These are phyloP conservation scores for Emydura subglobosa DNA, from an alignment of 2,113 vertebrate species.

Conservation along the genomic window DNA sequence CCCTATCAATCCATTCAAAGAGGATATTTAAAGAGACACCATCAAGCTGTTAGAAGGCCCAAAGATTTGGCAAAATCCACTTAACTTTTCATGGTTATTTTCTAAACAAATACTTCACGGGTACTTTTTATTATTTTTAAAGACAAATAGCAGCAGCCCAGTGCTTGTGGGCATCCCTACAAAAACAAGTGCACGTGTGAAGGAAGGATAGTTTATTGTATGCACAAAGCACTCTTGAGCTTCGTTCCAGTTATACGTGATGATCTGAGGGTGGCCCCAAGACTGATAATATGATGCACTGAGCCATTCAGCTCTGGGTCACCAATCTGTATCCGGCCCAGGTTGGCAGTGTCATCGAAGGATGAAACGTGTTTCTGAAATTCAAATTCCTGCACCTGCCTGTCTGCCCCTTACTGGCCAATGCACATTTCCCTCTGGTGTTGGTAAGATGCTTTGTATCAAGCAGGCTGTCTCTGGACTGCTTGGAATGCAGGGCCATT, in stretches of 20 bases:
- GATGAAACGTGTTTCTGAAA: not conserved
- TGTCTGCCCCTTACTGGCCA: not conserved
- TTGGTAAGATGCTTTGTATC: rapidly evolving
- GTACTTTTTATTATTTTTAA: not conserved
- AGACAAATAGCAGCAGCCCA: not conserved
- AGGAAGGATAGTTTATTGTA: not conserved
- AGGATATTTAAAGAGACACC: not conserved
- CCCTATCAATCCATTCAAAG: not conserved
- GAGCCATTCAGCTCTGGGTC: rapidly evolving
- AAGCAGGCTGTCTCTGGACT: not conserved
- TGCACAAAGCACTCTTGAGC: not conserved
- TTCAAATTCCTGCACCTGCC: not conserved
- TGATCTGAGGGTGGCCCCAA: not conserved
- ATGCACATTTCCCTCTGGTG: rapidly evolving
- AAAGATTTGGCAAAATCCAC: not conserved
- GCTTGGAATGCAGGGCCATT: not conserved
- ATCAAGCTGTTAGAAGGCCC: not conserved
- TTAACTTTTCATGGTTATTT: not conserved
- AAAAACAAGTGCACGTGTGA: not conserved
- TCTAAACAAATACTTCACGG: not conserved
- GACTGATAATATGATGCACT: not conserved
- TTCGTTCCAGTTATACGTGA: rapidly evolving
- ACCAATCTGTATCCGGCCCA: not conserved
- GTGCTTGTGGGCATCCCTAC: not conserved
- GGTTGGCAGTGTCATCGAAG: not conserved